Conservation (phyloP, 2,113 vertebrate genomes). For the Microcebus griseorufus region DNA sequence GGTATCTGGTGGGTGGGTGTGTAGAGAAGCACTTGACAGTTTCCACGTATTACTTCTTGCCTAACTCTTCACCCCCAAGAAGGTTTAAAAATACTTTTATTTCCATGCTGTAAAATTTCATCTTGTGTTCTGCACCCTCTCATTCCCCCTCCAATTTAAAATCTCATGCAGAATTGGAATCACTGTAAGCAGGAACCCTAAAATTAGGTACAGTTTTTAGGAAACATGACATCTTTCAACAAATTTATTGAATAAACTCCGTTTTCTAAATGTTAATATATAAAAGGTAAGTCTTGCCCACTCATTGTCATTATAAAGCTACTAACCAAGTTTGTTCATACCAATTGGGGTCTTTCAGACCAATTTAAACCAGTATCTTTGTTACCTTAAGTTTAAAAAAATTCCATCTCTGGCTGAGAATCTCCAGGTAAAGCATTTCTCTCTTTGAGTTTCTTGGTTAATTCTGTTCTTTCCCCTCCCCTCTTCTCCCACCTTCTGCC, state of each 20-base stretch:
- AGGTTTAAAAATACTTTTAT: slow-evolving; percentile 82
- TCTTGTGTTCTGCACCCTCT: slow-evolving; percentile 57
- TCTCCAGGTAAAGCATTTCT: slow-evolving; percentile 26
- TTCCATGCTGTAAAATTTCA: slow-evolving; percentile 76
- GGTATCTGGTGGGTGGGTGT: slow-evolving; percentile 81
- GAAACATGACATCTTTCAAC: slow-evolving; percentile 48
- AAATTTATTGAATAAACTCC: slow-evolving; percentile 29
- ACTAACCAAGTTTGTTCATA: not conserved
- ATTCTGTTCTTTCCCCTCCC: not conserved
- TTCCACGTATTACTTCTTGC: slow-evolving; percentile 79
- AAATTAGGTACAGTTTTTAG: slow-evolving; percentile 61
- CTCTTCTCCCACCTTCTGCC: not conserved
- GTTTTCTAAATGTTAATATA: not conserved
- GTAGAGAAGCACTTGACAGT: slow-evolving; percentile 74
- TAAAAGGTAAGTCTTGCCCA: slow-evolving; percentile 28
- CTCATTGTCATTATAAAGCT: not conserved
- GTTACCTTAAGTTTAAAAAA: not conserved
- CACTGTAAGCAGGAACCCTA: slow-evolving; percentile 43
- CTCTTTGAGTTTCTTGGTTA: not conserved
- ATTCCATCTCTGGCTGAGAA: not conserved
- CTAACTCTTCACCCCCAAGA: slow-evolving; percentile 74
- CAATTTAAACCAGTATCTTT: not conserved
- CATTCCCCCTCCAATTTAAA: slow-evolving; percentile 43
- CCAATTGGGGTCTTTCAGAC: not conserved
- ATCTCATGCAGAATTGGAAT: slow-evolving; percentile 46